phyloP scores from a whole-genome alignment of 2,888 invertebrate genomes.

The Drosophila anomelani region DNA sequence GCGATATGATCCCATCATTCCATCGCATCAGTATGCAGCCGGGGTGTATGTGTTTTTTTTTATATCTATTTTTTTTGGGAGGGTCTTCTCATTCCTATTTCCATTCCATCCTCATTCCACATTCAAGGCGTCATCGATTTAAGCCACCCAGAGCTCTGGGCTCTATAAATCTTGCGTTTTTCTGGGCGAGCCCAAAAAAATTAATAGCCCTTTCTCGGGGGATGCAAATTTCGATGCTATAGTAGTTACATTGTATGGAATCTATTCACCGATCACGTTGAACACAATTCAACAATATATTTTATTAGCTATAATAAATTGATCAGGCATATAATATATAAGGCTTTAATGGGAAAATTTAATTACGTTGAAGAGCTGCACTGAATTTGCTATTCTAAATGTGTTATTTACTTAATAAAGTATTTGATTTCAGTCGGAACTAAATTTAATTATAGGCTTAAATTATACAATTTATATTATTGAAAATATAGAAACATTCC shows the following conservation, averaged over 20 bases:
- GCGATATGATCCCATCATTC: conserved; percentile 22
- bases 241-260: neutral
- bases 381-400: neutral
- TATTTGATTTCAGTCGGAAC: neutral
- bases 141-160: conserved; percentile 3
- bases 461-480: neutral
- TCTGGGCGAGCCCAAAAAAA: conserved; percentile 7
- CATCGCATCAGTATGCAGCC: conserved; percentile 16
- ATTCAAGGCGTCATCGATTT: conserved; percentile 29
- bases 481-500: neutral
- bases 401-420: neutral
- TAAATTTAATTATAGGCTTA: neutral
- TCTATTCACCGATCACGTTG: conserved; percentile 18
- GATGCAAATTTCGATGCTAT: neutral
- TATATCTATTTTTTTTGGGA: conserved; percentile 4
- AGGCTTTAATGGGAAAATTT: neutral
- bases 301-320: conserved; percentile 7
- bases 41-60: neutral
- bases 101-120: conserved; percentile 20
- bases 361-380: neutral
- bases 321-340: too few species aligned
- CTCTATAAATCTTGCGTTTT: conserved; percentile 6
- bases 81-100: conserved; percentile 4
- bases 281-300: neutral
- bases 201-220: conserved; percentile 2